Evolutionary conservation across 2,888 invertebrate species (phyloP).

Genomic region (Creontiades dilutus): DNA sequence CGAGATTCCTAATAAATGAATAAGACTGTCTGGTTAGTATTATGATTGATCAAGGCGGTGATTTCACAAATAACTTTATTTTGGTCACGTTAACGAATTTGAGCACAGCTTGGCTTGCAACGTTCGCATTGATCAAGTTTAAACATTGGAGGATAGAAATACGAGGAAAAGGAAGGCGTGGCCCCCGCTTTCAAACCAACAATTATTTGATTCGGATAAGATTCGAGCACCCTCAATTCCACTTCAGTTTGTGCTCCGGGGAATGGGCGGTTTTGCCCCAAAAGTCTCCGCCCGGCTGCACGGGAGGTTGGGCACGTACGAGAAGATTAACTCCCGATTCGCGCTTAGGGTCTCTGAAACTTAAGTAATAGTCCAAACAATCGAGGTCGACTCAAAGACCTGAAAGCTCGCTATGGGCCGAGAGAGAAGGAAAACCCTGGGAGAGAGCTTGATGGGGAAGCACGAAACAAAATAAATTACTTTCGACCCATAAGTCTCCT

Average conservation of each 20-base stretch:
- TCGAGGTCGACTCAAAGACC: conserved; percentile 54
- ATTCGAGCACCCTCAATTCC: conserved; percentile 41
- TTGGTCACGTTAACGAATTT: conserved; percentile 43
- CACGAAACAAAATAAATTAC: conserved; percentile 69
- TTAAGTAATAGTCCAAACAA: conserved; percentile 61
- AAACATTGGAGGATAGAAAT: background rate
- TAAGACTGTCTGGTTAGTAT: background rate
- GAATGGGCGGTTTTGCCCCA: background rate
- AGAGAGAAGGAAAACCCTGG: background rate
- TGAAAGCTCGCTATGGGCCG: conserved; percentile 2
- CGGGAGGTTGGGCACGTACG: conserved; percentile 61
- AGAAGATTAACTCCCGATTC: conserved; percentile 61
- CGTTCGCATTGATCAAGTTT: conserved; percentile 54
- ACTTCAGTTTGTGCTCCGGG: conserved; percentile 2
- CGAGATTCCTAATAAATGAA: conserved; percentile 17
- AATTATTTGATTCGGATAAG: conserved; percentile 68
- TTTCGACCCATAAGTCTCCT: conserved; percentile 62
- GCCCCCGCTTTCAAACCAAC: conserved; percentile 58
- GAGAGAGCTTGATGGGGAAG: conserved; percentile 43
- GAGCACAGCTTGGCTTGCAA: conserved; percentile 48
- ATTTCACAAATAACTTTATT: conserved; percentile 52
- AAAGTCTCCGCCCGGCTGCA: conserved; percentile 28
- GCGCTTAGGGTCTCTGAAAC: conserved; percentile 61
- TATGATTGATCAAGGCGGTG: conserved; percentile 1
- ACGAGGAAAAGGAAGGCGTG: conserved; percentile 57